Evolutionary conservation across 2,797 vertebrate species (phyloP).

Genomic region (Furcifer pardalis): DNA sequence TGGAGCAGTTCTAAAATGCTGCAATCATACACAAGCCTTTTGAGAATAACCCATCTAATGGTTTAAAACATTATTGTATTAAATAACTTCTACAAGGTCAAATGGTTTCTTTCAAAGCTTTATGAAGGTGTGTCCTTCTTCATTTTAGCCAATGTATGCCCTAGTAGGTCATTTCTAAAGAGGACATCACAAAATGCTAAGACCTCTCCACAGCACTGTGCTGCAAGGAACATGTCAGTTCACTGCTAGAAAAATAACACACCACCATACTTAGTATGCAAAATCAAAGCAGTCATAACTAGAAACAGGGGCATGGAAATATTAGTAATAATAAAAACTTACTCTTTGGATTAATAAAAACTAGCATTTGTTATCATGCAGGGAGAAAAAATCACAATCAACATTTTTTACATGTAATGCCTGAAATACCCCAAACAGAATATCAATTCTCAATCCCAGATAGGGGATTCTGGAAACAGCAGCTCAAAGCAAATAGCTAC

Average conservation of each 20-base stretch:
- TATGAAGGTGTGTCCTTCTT: not conserved
- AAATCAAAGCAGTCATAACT: not conserved
- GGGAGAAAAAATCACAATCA: no score
- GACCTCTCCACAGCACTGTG: not conserved
- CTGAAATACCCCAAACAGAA: no score
- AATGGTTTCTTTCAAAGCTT: not conserved
- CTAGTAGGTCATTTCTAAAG: not conserved
- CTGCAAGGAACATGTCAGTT: not conserved
- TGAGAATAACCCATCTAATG: slow-evolving; percentile 8
- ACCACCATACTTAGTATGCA: not conserved
- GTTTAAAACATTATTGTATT: not conserved
- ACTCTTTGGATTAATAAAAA: no score
- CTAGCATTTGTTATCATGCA: no score
- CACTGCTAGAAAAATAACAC: not conserved
- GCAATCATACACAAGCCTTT: not conserved
- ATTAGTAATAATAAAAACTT: no score
- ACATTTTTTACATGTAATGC: no score
- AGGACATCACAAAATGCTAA: not conserved
- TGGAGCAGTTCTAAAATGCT: not conserved
- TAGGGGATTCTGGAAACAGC: no score
- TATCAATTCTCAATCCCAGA: no score
- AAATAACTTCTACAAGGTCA: not conserved
- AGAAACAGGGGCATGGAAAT: no score
- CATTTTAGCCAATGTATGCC: not conserved
- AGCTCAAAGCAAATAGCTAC: no score